phyloP scores from a whole-genome alignment of 1,140 invertebrate genomes.

The Lasioglossum baleicum region DNA sequence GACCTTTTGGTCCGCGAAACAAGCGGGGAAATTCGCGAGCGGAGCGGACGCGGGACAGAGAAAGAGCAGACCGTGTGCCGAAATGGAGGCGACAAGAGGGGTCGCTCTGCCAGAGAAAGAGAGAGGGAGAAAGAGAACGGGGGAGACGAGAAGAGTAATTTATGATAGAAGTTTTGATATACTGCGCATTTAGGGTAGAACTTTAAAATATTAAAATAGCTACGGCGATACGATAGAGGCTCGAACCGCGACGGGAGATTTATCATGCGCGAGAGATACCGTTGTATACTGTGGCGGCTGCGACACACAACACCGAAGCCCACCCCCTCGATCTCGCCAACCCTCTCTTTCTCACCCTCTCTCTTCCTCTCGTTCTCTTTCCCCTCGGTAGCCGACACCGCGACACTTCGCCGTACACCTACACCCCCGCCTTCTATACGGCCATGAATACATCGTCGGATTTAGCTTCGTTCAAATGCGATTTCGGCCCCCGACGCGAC shows the following conservation, averaged over 20 bases:
- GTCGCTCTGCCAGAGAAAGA: background rate
- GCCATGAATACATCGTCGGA: conserved; percentile 64
- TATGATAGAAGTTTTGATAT: conserved; percentile 69
- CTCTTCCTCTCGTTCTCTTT: background rate
- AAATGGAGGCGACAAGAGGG: background rate
- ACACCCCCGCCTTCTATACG: conserved; percentile 27
- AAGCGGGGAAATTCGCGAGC: conserved; percentile 34
- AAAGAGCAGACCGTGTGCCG: background rate
- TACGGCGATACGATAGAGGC: conserved; percentile 65
- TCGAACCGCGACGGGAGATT: conserved; percentile 69
- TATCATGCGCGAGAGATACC: conserved; percentile 65
- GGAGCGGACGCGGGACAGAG: background rate
- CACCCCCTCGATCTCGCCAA: background rate
- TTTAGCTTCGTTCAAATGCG: conserved; percentile 48
- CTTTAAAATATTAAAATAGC: conserved; percentile 74
- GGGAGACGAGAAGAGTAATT: conserved; percentile 58
- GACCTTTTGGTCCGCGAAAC: conserved; percentile 33
- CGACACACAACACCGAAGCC: conserved; percentile 48
- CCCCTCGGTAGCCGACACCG: background rate
- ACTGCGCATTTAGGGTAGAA: conserved; percentile 68
- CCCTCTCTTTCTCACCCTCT: background rate
- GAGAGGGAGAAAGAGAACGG: background rate
- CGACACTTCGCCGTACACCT: conserved; percentile 22
- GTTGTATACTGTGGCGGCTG: conserved; percentile 39
- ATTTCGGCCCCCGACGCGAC: conserved; percentile 31